phyloP scores from a whole-genome alignment of 2,113 vertebrate genomes.

The Odontesthes bonariensis region DNA sequence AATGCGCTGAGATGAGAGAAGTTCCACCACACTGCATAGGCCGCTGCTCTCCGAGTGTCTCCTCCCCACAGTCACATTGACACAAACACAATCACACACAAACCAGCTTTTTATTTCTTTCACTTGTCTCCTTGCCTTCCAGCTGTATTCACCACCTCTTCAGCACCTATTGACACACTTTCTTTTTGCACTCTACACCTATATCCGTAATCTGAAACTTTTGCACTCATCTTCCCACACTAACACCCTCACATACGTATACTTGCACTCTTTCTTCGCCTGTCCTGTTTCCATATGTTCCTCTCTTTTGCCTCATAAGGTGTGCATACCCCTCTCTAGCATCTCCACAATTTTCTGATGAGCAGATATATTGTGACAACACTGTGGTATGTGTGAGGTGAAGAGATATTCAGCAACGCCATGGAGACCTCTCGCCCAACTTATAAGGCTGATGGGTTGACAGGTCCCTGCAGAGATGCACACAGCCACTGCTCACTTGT shows the following conservation, averaged over 20 bases:
- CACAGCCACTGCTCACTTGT: conserved; percentile 73
- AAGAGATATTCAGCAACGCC: conserved; percentile 73
- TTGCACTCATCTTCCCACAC: conserved; percentile 60
- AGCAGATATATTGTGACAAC: conserved; percentile 56
- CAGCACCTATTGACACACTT: conserved; percentile 72
- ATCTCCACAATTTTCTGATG: conserved; percentile 38
- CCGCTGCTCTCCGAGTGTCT: conserved; percentile 72
- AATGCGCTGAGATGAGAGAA: conserved; percentile 88
- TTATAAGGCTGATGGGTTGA: conserved; percentile 74
- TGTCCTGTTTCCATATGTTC: conserved; percentile 77
- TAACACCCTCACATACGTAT: conserved; percentile 32
- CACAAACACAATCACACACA: conserved; percentile 34
- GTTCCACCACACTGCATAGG: conserved; percentile 86
- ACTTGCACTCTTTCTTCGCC: conserved; percentile 51
- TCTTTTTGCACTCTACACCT: conserved; percentile 66
- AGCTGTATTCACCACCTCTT: conserved; percentile 47
- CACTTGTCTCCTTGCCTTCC: conserved; percentile 42
- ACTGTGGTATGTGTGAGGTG: conserved; percentile 63
- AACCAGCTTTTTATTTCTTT: conserved; percentile 42
- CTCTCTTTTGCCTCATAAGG: conserved; percentile 71
- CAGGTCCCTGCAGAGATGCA: conserved; percentile 58
- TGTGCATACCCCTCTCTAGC: conserved; percentile 63
- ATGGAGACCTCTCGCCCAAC: conserved; percentile 74
- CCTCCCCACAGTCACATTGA: conserved; percentile 41
- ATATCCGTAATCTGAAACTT: conserved; percentile 62